Evolutionary conservation across 2,113 vertebrate species (phyloP).

Genomic region (Anser brachyrhynchus): DNA sequence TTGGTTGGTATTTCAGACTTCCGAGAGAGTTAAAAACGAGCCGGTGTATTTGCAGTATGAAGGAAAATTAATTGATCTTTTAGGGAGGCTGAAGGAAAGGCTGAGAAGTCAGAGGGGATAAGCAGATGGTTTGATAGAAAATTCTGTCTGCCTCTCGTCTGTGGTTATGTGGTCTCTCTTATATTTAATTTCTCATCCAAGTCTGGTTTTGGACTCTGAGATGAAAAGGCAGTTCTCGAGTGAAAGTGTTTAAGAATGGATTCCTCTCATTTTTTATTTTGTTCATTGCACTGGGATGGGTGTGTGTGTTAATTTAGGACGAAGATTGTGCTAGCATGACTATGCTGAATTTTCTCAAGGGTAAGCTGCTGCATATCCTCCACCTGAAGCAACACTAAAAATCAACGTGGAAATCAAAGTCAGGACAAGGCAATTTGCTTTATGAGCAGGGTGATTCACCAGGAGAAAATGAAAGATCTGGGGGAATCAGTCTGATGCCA

Average conservation of each 20-base stretch:
- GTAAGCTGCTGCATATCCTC: not conserved
- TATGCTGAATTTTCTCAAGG: slow-evolving; percentile 29
- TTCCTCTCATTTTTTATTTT: not conserved
- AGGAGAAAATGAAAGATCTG: slow-evolving; percentile 47
- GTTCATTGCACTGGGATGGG: not conserved
- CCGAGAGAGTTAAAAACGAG: not conserved
- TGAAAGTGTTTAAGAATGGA: not conserved
- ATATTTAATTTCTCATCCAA: not conserved
- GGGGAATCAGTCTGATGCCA: slow-evolving; percentile 58
- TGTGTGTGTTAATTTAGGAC: not conserved
- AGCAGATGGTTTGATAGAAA: not conserved
- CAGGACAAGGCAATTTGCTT: slow-evolving; percentile 52
- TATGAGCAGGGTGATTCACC: slow-evolving; percentile 57
- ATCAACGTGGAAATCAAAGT: slow-evolving; percentile 35
- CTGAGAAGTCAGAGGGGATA: not conserved
- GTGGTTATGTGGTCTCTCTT: not conserved
- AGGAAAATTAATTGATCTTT: not conserved
- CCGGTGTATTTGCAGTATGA: not conserved
- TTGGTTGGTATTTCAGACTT: not conserved
- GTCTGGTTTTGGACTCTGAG: not conserved
- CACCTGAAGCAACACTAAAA: slow-evolving; percentile 31
- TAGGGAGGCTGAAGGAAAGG: not conserved
- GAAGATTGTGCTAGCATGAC: not conserved
- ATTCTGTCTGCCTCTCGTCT: not conserved
- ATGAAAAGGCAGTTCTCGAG: not conserved